Evolutionary conservation across 53 echinoderm and acorn worm genomes (phyloP).

Genomic region (Temnopleurus reevesii): DNA sequence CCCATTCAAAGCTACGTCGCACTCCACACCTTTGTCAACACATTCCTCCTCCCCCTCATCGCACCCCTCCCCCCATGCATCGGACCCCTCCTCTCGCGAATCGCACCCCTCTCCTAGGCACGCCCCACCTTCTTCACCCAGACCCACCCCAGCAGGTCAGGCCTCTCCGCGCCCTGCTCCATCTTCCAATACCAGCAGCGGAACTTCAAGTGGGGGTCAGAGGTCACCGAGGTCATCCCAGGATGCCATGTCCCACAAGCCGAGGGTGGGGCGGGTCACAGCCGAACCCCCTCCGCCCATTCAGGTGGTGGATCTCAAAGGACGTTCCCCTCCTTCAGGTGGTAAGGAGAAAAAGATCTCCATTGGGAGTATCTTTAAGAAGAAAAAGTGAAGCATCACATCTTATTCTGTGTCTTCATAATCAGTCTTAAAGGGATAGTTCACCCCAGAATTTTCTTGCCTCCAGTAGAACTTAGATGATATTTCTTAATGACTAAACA

Average conservation of each 20-base stretch:
- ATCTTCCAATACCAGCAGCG: background rate
- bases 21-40: too few species aligned
- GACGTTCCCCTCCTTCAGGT: constrained; percentile 5
- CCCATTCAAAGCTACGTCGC: too few species aligned
- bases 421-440: too few species aligned
- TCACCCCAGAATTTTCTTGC: too few species aligned
- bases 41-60: too few species aligned
- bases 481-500: too few species aligned
- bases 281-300: constrained; percentile 72
- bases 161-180: background rate
- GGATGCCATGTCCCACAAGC: constrained; percentile 8
- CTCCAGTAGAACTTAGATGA: too few species aligned
- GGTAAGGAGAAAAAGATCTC: constrained; percentile 56
- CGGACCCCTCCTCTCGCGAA: background rate
- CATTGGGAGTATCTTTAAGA: constrained; percentile 66
- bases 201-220: constrained; percentile 5
- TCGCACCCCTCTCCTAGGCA: background rate
- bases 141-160: background rate
- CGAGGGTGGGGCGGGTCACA: constrained; percentile 61
- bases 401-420: too few species aligned
- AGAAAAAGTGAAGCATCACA: constrained; percentile 69
- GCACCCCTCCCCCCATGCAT: background rate
- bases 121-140: background rate
- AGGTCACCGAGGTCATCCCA: constrained; percentile 1
- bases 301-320: constrained; percentile 54